These are phyloP conservation scores for Hirundo rustica DNA, from an alignment of 2,797 vertebrate species.

Conservation along the genomic window DNA sequence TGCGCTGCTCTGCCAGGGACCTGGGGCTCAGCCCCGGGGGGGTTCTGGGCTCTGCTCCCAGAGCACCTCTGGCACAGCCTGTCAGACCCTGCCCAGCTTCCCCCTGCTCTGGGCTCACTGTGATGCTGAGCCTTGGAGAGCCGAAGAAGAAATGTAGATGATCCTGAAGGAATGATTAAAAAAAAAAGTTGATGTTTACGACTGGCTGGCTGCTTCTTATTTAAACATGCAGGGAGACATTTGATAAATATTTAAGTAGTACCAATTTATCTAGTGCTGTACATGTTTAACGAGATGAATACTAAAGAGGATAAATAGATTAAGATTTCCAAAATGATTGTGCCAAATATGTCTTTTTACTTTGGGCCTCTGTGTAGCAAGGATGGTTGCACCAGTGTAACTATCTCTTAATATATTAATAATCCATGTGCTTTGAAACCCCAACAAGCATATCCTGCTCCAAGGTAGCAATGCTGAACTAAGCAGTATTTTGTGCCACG, in stretches of 20 bases:
- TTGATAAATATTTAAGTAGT: constrained; percentile 65
- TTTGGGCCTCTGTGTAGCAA: not conserved
- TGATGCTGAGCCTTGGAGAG: not conserved
- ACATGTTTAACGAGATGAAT: constrained; percentile 63
- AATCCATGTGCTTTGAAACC: not conserved
- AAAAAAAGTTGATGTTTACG: not conserved
- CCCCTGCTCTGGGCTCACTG: rapidly evolving
- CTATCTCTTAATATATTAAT: not conserved
- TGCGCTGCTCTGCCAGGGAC: not conserved
- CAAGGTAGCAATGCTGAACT: not conserved
- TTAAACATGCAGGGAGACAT: constrained; percentile 34
- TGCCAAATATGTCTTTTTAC: constrained; percentile 11
- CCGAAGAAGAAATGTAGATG: not conserved
- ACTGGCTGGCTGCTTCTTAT: constrained; percentile 2
- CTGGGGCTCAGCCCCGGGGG: not conserved
- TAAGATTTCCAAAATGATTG: constrained; percentile 33
- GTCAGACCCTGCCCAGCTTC: rapidly evolving
- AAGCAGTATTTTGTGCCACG: not conserved
- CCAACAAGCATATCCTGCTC: not conserved
- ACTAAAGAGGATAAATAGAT: constrained; percentile 59
- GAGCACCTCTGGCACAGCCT: not conserved
- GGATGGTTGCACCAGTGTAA: constrained; percentile 1
- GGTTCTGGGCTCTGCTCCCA: rapidly evolving
- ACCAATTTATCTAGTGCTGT: constrained; percentile 55
- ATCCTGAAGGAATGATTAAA: not conserved